Evolutionary conservation across 2,888 invertebrate species (phyloP).

Genomic region (Parascotia fuliginaria): DNA sequence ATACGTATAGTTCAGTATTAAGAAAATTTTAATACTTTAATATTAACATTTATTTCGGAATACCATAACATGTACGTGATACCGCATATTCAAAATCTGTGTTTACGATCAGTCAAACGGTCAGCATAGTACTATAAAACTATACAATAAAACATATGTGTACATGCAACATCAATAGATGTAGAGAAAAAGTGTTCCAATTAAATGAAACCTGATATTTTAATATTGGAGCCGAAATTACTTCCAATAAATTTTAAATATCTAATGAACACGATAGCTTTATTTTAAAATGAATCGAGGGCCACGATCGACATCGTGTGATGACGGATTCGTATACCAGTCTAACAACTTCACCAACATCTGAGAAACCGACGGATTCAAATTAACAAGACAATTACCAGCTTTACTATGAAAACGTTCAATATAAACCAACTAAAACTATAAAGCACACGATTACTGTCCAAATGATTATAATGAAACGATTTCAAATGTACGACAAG

Average conservation of each 20-base stretch:
- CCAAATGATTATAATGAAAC: conserved; percentile 25
- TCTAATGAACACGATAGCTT: conserved; percentile 70
- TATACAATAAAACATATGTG: conserved; percentile 12
- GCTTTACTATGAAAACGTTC: conserved; percentile 67
- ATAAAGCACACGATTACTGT: conserved; percentile 59
- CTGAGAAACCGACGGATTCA: conserved; percentile 75
- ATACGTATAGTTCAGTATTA: too few relatives aligned
- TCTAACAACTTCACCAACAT: conserved; percentile 68
- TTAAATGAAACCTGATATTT: conserved; percentile 60
- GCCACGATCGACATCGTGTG: conserved; percentile 56
- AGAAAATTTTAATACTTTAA: too few relatives aligned
- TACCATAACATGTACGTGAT: too few relatives aligned
- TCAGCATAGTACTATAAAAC: conserved; percentile 24
- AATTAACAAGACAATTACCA: conserved; percentile 82
- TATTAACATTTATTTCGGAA: conserved; percentile 1
- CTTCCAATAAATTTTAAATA: conserved; percentile 70
- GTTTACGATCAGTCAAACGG: conserved; percentile 18
- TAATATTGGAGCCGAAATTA: conserved; percentile 51
- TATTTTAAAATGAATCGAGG: conserved; percentile 66
- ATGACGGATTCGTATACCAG: conserved; percentile 71
- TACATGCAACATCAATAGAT: conserved; percentile 17
- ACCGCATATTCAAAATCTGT: conserved; percentile 5
- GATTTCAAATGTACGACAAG: conserved; percentile 3
- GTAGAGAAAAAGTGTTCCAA: conserved; percentile 53
- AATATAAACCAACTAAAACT: conserved; percentile 55